phyloP scores from a whole-genome alignment of 2,113 vertebrate genomes.

The Menura novaehollandiae region DNA sequence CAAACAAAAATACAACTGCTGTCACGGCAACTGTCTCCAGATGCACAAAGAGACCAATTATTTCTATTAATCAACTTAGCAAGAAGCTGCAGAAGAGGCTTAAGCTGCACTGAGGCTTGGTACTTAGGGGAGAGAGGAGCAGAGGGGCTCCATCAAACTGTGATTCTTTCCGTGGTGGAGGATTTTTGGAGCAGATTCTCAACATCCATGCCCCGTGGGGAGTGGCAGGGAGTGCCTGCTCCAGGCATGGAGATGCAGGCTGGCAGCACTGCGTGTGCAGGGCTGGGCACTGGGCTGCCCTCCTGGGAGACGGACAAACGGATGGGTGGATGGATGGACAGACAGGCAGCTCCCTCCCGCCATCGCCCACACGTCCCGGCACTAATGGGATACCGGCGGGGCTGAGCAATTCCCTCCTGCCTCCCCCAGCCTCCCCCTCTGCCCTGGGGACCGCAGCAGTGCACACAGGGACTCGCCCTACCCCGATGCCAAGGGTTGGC shows the following conservation, averaged over 20 bases:
- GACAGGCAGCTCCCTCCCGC: neutral
- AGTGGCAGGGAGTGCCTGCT: neutral
- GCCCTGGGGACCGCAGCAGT: neutral
- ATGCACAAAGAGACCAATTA: conserved; percentile 56
- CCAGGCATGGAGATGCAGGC: neutral
- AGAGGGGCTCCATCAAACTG: neutral
- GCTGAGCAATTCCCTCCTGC: neutral
- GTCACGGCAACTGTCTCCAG: conserved; percentile 61
- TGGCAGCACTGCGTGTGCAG: neutral
- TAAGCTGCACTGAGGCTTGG: neutral
- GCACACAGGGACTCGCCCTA: neutral
- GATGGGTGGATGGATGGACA: rapidly evolving
- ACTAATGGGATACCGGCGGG: neutral
- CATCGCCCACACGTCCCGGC: rapidly evolving
- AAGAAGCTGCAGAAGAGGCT: conserved; percentile 20
- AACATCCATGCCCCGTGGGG: rapidly evolving
- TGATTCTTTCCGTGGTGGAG: neutral
- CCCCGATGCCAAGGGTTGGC: rapidly evolving
- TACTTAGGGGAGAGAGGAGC: neutral
- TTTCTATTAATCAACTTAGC: conserved; percentile 51
- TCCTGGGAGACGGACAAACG: neutral
- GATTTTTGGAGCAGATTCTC: neutral
- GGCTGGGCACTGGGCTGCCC: neutral
- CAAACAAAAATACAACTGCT: conserved; percentile 54
- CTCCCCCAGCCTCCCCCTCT: neutral